These are phyloP conservation scores for Cerastis leucographa DNA, from an alignment of 2,888 invertebrate species.

Conservation along the genomic window DNA sequence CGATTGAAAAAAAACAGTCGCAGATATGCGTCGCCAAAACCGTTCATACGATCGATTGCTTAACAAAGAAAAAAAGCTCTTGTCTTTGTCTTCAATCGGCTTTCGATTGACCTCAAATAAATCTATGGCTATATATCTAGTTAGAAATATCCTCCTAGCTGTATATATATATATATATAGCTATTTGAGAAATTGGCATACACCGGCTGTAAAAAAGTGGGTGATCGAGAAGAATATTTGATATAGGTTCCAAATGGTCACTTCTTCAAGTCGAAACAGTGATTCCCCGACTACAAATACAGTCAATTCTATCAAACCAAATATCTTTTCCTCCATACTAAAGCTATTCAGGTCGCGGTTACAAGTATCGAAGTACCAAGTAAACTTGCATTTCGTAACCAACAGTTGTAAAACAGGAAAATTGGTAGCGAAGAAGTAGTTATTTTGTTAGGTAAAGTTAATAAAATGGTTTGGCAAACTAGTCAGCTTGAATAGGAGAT, in stretches of 20 bases:
- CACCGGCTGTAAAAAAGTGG: background rate
- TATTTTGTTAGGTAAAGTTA: slow-evolving; percentile 34
- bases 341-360: slow-evolving; percentile 51
- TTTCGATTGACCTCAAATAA: background rate
- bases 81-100: background rate
- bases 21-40: background rate
- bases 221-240: background rate
- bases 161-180: background rate
- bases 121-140: no score
- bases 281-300: background rate
- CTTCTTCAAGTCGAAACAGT: background rate
- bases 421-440: slow-evolving; percentile 36
- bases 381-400: slow-evolving; percentile 39
- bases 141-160: background rate
- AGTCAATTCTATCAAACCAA: slow-evolving; percentile 1
- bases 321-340: slow-evolving; percentile 18
- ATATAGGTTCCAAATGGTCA: background rate
- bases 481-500: slow-evolving; percentile 9
- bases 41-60: background rate
- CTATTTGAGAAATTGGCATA: background rate
- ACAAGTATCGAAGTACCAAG: slow-evolving; percentile 29
- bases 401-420: slow-evolving; percentile 57
- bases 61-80: background rate
- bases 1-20: background rate
- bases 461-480: slow-evolving; percentile 33